A percentile compares a stretch with the other conserved stretches of the same genome.
phyloP scores from a whole-genome alignment of 1,140 invertebrate species.

The Brachionus manjavacas region DNA sequence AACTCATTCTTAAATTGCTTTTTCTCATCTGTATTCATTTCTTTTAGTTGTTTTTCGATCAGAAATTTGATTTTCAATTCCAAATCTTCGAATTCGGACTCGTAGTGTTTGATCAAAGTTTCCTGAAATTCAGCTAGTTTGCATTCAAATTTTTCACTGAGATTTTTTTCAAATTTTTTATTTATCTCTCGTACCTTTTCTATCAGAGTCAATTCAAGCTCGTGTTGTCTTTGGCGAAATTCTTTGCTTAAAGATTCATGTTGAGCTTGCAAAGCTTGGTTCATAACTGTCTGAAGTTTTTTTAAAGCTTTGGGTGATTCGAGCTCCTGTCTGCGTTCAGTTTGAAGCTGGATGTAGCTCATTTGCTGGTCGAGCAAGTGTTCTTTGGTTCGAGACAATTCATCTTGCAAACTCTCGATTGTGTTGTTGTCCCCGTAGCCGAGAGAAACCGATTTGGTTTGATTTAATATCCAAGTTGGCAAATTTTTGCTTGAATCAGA shows the following conservation, averaged over 20 bases:
- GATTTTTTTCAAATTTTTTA: neutral
- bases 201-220: neutral
- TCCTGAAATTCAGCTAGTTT: slow-evolving; percentile 26
- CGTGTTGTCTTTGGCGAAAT: neutral
- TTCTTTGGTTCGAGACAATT: neutral
- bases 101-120: slow-evolving; percentile 22
- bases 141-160: neutral
- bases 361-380: slow-evolving; percentile 18
- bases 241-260: neutral
- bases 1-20: neutral
- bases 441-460: neutral
- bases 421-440: too few species aligned
- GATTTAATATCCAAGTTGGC: neutral
- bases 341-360: slow-evolving; percentile 2
- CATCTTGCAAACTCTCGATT: neutral
- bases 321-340: neutral
- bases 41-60: neutral
- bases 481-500: neutral
- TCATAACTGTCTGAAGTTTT: neutral
- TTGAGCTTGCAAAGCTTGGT: neutral
- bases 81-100: slow-evolving; percentile 29
- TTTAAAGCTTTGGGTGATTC: neutral
- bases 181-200: neutral
- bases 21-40: neutral
- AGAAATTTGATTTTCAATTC: slow-evolving; percentile 10